A percentile compares a stretch with the other conserved stretches of the same genome.
Evolutionary conservation across 2,888 invertebrate genomes (phyloP).

Genomic region (Drosophila greeni): DNA sequence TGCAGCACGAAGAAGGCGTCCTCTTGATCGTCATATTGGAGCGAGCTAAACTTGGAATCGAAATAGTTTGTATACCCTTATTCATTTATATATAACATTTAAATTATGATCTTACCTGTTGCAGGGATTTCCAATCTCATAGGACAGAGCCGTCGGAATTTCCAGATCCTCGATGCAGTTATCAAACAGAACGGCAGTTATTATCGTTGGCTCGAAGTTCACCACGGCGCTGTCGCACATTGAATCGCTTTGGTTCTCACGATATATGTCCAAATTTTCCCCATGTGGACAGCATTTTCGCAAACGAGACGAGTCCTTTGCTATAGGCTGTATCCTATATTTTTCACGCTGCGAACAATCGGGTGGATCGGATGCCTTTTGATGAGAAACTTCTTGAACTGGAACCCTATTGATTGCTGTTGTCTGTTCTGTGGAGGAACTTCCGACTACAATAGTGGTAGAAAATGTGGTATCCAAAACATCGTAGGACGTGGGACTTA

Average conservation of each 20-base stretch:
- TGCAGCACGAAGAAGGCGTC: slow-evolving; percentile 76
- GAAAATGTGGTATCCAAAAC: neutral
- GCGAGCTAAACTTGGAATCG: slow-evolving; percentile 59
- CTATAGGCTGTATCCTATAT: slow-evolving; percentile 62
- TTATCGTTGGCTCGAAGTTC: slow-evolving; percentile 60
- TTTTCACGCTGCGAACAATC: slow-evolving; percentile 74
- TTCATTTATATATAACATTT: too few species aligned
- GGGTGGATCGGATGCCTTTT: slow-evolving; percentile 37
- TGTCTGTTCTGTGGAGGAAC: neutral
- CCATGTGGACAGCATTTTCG: slow-evolving; percentile 78
- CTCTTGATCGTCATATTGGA: slow-evolving; percentile 66
- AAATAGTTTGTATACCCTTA: too few species aligned
- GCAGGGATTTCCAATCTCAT: slow-evolving; percentile 77
- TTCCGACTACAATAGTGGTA: neutral
- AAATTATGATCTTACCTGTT: too few species aligned
- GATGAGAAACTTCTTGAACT: neutral
- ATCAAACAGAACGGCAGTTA: slow-evolving; percentile 76
- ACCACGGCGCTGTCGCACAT: slow-evolving; percentile 59
- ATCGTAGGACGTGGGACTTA: neutral
- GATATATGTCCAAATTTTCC: slow-evolving; percentile 71
- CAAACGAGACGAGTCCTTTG: slow-evolving; percentile 77
- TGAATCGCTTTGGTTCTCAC: slow-evolving; percentile 66
- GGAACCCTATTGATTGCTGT: neutral
- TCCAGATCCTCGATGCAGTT: slow-evolving; percentile 78
- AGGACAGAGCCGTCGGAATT: slow-evolving; percentile 56